Base-by-base conservation (phyloP, 2,113 vertebrate species). In the Albula goreensis region DNA sequence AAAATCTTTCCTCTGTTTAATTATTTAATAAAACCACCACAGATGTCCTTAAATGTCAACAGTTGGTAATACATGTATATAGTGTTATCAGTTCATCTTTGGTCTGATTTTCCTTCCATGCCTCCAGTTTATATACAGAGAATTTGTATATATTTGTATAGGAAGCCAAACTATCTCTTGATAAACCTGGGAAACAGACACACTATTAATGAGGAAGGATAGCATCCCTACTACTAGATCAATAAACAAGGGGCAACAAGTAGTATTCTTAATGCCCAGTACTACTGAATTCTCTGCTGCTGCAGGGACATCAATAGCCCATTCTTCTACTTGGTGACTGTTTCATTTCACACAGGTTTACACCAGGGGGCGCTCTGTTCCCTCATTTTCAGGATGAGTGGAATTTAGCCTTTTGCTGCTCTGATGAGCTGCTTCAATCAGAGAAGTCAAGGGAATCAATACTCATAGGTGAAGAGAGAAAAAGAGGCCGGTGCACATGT, bases 301-400 rank as follows among this genome's bases (percentile, higher is more conserved):
- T 81, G 22, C 80, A 53, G 49, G 50, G n/a, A 81, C 19, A 25
- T 53, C 80, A 81, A 81, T 53, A 81, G 49, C 22, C 17, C 22
- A 66, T 15, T 52, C 80, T 25, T 22, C 53, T 13, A 19, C 22
- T 10, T 5, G 50, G 11, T 81, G 50, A 74, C 70, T 2, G n/a
- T 9, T 31, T 41, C n/a, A 50, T 19, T 85, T 85, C 56, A 19
- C 2, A 22, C 22, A n/a, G 11, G 48, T 8, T 5, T 80, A 78
- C 85, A 85, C 85, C 12, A 85, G 78, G 56, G 78, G 85, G 85
- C 53, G 22, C 78, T 22, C 52, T 60, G 1, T 17, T 53, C 15
- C n/a, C 41, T 52, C 13, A 50, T 22, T 66, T 19, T 31, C n/a
- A 74, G 70, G n/a, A 1, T 9, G 5, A 74, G 70, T 74, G 70